Conservation (phyloP, 2,797 vertebrate species). For the Helostoma temminkii region DNA sequence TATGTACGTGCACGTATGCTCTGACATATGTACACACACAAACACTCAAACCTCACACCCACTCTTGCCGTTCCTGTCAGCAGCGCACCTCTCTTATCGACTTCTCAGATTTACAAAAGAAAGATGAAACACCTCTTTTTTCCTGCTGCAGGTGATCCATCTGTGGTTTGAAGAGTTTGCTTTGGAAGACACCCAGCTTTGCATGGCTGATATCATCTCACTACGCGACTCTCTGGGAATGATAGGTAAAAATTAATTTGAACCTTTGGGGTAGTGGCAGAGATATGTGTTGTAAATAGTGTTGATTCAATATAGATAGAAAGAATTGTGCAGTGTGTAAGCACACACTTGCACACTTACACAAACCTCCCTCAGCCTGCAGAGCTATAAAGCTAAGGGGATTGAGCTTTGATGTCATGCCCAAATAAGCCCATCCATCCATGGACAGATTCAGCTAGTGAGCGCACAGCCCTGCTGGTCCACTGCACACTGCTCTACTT, state of each 20-base stretch:
- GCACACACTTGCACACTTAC: background rate
- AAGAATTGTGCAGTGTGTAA: background rate
- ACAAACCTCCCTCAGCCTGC: constrained; percentile 3
- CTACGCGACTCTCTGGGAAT: constrained; percentile 79
- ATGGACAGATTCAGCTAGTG: constrained; percentile 32
- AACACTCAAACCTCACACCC: background rate
- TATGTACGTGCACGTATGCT: background rate
- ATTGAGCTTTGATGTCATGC: constrained; percentile 62
- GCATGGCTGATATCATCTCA: constrained; percentile 79
- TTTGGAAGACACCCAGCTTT: constrained; percentile 76
- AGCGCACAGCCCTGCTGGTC: constrained; percentile 38
- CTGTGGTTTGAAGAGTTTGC: constrained; percentile 86
- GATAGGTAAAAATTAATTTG: constrained; percentile 71
- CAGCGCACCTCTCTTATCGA: background rate
- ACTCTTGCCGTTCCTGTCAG: background rate
- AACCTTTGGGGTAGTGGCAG: background rate
- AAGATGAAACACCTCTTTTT: constrained; percentile 41
- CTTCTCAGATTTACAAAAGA: constrained; percentile 23
- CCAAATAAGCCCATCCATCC: constrained; percentile 50
- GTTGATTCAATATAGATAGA: background rate
- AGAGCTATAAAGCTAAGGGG: constrained; percentile 34
- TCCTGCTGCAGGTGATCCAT: constrained; percentile 81
- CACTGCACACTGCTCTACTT: constrained; percentile 48
- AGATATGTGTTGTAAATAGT: background rate
- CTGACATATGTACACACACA: background rate